Evolutionary conservation across 2,797 vertebrate genomes (phyloP).

Genomic region (Parauchenoglanis punctatus): DNA sequence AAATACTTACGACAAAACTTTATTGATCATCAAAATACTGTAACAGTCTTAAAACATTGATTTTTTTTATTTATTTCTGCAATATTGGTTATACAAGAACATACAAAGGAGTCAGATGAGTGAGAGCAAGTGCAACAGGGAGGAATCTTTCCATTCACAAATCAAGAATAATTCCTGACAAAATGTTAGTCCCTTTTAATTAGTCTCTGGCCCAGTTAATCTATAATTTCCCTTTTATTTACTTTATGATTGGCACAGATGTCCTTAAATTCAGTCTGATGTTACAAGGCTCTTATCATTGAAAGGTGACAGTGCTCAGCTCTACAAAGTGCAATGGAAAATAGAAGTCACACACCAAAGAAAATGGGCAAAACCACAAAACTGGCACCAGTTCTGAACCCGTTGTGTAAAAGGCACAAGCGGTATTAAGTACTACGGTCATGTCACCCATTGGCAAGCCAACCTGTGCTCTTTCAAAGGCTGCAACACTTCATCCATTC

Average conservation of each 20-base stretch:
- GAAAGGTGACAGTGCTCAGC: slow-evolving; percentile 40
- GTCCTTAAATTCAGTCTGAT: slow-evolving; percentile 18
- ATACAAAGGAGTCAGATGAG: slow-evolving; percentile 54
- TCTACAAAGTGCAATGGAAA: slow-evolving; percentile 52
- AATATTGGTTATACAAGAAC: slow-evolving; percentile 69
- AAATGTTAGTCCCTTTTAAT: slow-evolving; percentile 26
- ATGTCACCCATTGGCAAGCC: slow-evolving; percentile 40
- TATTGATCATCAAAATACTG: slow-evolving; percentile 86
- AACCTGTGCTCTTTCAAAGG: slow-evolving; percentile 41
- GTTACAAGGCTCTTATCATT: slow-evolving; percentile 14
- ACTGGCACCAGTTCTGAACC: slow-evolving; percentile 51
- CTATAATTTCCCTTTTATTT: slow-evolving; percentile 45
- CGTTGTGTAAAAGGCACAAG: slow-evolving; percentile 44
- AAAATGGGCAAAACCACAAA: slow-evolving; percentile 42
- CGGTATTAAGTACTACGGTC: slow-evolving; percentile 31
- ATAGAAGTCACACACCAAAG: slow-evolving; percentile 43
- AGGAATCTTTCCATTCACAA: slow-evolving; percentile 47
- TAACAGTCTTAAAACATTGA: slow-evolving; percentile 72
- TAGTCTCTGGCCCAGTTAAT: slow-evolving; percentile 24
- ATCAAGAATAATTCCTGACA: slow-evolving; percentile 29
- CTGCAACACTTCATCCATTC: slow-evolving; percentile 24
- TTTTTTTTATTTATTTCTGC: slow-evolving; percentile 63
- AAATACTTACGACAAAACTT: slow-evolving; percentile 77
- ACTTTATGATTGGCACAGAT: slow-evolving; percentile 24
- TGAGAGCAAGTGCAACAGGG: slow-evolving; percentile 56